Evolutionary conservation across 1,140 invertebrate species (phyloP).

Genomic region (Aethina tumida): DNA sequence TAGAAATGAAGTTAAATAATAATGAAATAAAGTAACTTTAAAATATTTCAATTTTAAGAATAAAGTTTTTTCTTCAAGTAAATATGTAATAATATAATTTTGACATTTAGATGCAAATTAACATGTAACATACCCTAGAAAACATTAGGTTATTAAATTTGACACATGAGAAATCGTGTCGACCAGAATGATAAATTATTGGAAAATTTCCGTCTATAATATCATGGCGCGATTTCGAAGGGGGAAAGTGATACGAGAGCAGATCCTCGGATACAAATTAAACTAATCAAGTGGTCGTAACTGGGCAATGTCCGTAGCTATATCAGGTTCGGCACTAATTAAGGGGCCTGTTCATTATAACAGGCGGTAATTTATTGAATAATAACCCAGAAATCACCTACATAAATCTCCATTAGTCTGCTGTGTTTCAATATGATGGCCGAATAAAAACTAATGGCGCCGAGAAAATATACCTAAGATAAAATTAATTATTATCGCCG

Average conservation of each 20-base stretch:
- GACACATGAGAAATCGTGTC: too few species aligned
- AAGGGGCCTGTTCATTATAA: constrained; percentile 31
- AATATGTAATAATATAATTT: too few species aligned
- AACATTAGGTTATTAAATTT: too few species aligned
- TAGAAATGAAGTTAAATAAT: too few species aligned
- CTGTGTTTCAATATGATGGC: constrained; percentile 25
- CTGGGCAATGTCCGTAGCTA: constrained; percentile 27
- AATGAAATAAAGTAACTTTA: too few species aligned
- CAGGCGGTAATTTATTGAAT: constrained; percentile 34
- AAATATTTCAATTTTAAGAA: too few species aligned
- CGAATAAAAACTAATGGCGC: constrained; percentile 20
- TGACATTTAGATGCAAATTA: too few species aligned
- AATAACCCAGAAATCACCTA: constrained; percentile 34
- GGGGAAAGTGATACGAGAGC: constrained; percentile 8
- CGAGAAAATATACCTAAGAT: constrained; percentile 24
- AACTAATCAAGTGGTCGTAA: constrained; percentile 34
- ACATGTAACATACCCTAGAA: too few species aligned
- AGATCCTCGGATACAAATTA: constrained; percentile 31
- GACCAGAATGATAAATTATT: constrained; percentile 8
- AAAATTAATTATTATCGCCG: constrained; percentile 20
- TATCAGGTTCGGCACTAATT: constrained; percentile 34
- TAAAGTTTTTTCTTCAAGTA: too few species aligned
- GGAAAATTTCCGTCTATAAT: constrained; percentile 4
- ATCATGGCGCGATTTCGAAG: neutral
- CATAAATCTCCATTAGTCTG: constrained; percentile 33